Evolutionary conservation across 1,140 invertebrate species (phyloP).

Genomic region (Delia radicum): DNA sequence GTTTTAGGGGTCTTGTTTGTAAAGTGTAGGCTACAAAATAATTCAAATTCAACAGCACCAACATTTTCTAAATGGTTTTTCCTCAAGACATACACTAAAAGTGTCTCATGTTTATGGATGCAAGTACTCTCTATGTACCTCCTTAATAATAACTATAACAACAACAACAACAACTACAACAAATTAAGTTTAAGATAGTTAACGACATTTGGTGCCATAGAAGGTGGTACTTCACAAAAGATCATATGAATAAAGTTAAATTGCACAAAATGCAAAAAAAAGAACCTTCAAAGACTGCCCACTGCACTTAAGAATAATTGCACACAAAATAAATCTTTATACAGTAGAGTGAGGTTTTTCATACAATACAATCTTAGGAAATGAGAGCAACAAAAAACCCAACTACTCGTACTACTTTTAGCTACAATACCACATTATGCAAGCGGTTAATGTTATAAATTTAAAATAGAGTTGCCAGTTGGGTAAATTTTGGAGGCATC

Average conservation of each 20-base stretch:
- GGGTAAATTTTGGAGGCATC: too few species aligned
- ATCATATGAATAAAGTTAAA: not conserved
- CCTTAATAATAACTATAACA: not conserved
- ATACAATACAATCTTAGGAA: not conserved
- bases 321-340: not conserved
- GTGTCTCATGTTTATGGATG: constrained; percentile 16
- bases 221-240: not conserved
- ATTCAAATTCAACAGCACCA: constrained; percentile 11
- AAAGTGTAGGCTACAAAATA: constrained; percentile 20
- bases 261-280: not conserved
- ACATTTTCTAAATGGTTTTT: constrained; percentile 1
- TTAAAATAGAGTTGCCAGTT: not conserved
- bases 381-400: not conserved
- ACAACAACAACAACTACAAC: not conserved
- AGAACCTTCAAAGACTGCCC: constrained; percentile 7
- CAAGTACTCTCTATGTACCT: not conserved
- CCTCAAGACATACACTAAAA: not conserved
- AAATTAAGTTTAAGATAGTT: not conserved
- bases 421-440: not conserved
- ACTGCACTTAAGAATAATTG: constrained; percentile 22
- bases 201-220: constrained; percentile 1
- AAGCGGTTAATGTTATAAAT: not conserved
- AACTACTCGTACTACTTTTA: not conserved
- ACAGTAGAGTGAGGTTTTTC: not conserved
- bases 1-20: not conserved